These are phyloP conservation scores for Megaustenia siamemsis DNA, from an alignment of 2,888 invertebrate species.

Conservation along the genomic window DNA sequence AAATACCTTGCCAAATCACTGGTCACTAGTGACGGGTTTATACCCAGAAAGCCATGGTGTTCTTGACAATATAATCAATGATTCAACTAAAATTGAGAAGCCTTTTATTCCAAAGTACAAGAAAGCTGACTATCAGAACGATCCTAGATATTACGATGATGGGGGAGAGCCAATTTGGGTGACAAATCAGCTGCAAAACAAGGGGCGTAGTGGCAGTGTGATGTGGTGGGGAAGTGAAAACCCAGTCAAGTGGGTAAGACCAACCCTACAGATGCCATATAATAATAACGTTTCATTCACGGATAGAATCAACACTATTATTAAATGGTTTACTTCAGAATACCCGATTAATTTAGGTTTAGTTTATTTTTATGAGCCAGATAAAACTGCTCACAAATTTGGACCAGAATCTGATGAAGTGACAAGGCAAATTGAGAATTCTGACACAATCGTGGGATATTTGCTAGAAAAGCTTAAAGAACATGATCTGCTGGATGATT, in stretches of 20 bases:
- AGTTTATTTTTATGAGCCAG: constrained; percentile 87
- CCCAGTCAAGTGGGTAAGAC: constrained; percentile 69
- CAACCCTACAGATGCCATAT: constrained; percentile 62
- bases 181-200: constrained; percentile 82
- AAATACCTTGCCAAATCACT: constrained; percentile 88
- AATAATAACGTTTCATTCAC: constrained; percentile 68
- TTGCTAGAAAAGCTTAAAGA: constrained; percentile 82
- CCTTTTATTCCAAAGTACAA: constrained; percentile 58
- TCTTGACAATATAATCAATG: constrained; percentile 84
- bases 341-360: constrained; percentile 86
- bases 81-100: constrained; percentile 79
- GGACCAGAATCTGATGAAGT: constrained; percentile 80
- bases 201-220: constrained; percentile 84
- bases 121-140: constrained; percentile 72
- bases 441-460: constrained; percentile 81
- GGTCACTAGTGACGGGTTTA: constrained; percentile 84
- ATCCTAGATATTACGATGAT: constrained; percentile 80
- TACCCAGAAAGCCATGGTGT: constrained; percentile 87
- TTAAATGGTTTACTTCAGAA: constrained; percentile 74
- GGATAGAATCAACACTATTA: constrained; percentile 68
- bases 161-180: constrained; percentile 80
- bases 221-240: constrained; percentile 87
- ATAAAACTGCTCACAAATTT: constrained; percentile 83
- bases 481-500: constrained; percentile 81
- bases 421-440: constrained; percentile 82